Evolutionary conservation across 2,888 invertebrate genomes (phyloP), one percentile per base, ranked within the genome.

Genomic region (Exocentrus adspersus): DNA sequence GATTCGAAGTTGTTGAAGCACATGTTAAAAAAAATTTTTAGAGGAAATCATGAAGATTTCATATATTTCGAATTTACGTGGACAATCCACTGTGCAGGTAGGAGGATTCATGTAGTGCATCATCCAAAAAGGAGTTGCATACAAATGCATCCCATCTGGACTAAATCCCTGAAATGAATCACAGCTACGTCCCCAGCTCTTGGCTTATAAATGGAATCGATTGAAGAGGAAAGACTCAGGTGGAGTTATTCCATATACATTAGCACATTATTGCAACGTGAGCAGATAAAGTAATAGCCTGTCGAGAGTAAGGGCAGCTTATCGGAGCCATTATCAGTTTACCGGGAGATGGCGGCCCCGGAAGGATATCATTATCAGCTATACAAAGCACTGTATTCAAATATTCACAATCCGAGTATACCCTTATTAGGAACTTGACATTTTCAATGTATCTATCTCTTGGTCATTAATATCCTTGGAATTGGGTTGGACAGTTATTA

Each of bases 311-410:
- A 68, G 72, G 68, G 67, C 66, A 68, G 74, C 77, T 78, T 79
- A 78, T 78, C 78, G 71, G 62, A 63, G 66, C 77, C 72, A 78
- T 78, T 78, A 79, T 79, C 78, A 78, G 79, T 78, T 78, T 75
- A 75, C 76, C 74, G 73, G 71, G 72, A 72, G 73, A 72, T 71
- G 75, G 70, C 68, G 71, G 69, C 69, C 70, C 75, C 76, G 78
- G 78, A 79, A 79, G 79, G 77, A 79, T 75, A 75, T 78, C 76
- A 77, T 78, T 78, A 78, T 78, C 77, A 77, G 75, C 74, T 75
- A 72, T 73, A 77, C 74, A 75, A 75, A 77, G 75, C 75, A 67
- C 68, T 70, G 69, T 69, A 72, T 73, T 72, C 69, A 71, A 67
- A 70, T 74, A 69, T 58, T 51, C 61, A 56, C 65, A 61, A 68